phyloP scores from a whole-genome alignment of 2,113 vertebrate species.

The Felis chaus region DNA sequence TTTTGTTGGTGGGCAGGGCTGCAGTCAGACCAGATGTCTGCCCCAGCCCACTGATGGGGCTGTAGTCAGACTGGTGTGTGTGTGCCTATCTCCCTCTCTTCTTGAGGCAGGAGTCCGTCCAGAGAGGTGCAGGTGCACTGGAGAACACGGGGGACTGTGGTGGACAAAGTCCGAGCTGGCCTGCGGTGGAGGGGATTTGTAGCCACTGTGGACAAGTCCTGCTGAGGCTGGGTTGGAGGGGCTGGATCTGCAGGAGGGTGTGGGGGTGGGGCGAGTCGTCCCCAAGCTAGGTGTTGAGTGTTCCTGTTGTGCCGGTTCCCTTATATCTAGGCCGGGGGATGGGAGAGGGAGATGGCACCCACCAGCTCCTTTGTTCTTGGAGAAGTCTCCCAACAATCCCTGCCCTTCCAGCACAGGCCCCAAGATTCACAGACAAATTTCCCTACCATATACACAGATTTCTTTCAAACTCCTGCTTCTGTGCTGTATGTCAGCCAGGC shows the following conservation, averaged over 20 bases:
- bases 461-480: not conserved
- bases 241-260: accelerated
- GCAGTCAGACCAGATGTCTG: too few species aligned
- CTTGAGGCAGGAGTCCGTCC: too few species aligned
- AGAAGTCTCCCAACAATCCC: not conserved
- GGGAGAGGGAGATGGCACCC: not conserved
- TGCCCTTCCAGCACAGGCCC: not conserved
- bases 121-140: too few species aligned
- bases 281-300: not conserved
- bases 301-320: not conserved
- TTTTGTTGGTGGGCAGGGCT: too few species aligned
- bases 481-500: not conserved
- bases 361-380: not conserved
- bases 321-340: not conserved
- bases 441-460: not conserved
- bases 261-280: not conserved
- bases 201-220: too few species aligned
- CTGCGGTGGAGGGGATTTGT: too few species aligned
- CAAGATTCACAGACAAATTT: not conserved
- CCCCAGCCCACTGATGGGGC: too few species aligned
- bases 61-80: too few species aligned
- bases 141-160: too few species aligned
- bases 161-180: too few species aligned
- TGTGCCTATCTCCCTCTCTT: too few species aligned
- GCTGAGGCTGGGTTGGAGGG: not conserved